A percentile compares a stretch with the other conserved stretches of the same genome.
These are phyloP conservation scores for Ciconia nigra DNA, from an alignment of 2,797 vertebrate species.

Conservation along the genomic window DNA sequence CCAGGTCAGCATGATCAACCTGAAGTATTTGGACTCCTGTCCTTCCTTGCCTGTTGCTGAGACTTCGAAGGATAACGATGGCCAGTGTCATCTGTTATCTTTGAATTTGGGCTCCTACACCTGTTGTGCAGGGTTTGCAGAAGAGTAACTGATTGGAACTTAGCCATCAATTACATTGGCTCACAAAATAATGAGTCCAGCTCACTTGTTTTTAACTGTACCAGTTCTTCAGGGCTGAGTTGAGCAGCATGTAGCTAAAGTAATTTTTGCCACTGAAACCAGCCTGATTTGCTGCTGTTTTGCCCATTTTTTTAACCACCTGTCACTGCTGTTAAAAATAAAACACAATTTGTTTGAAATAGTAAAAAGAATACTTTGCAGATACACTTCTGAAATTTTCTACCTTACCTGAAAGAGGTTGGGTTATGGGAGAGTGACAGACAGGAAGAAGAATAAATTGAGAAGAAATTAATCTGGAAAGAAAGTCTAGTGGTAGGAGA, in stretches of 20 bases:
- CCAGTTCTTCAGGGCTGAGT: neutral
- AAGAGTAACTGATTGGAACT: neutral
- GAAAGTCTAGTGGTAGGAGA: neutral
- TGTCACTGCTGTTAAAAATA: neutral
- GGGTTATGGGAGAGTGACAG: neutral
- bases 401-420: neutral
- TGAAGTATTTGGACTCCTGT: neutral
- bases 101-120: neutral
- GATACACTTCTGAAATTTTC: neutral
- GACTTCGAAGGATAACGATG: neutral
- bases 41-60: neutral
- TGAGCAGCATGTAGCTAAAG: neutral
- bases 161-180: neutral
- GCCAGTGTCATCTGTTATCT: neutral
- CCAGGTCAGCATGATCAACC: neutral
- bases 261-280: neutral
- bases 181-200: neutral
- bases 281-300: neutral
- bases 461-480: neutral
- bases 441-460: neutral
- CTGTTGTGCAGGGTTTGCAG: neutral
- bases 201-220: neutral
- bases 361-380: neutral
- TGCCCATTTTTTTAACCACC: neutral
- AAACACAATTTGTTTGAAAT: neutral